Evolutionary conservation across 2,797 vertebrate genomes (phyloP).

Genomic region (Gorsachius magnificus): DNA sequence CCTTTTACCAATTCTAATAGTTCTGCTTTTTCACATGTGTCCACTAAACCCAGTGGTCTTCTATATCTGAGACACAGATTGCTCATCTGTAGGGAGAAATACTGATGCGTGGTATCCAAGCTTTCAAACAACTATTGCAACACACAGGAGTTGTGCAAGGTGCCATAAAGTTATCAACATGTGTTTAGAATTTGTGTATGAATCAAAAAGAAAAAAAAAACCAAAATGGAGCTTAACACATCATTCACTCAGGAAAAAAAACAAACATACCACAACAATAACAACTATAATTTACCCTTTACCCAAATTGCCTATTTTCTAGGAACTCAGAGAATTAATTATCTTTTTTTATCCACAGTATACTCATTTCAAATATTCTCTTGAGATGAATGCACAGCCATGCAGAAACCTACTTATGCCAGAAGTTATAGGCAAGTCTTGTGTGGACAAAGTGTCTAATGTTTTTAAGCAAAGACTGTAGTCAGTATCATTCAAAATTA

Average conservation of each 20-base stretch:
- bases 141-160: not conserved
- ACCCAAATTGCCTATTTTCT: not conserved
- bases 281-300: not conserved
- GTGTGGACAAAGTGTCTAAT: not conserved
- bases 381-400: not conserved
- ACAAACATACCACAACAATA: not conserved
- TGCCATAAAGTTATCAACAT: not conserved
- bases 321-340: not conserved
- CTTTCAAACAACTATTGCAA: not conserved
- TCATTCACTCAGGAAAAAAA: not conserved
- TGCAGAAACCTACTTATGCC: not conserved
- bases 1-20: not conserved
- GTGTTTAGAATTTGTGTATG: not conserved
- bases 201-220: not conserved
- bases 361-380: not conserved
- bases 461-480: not conserved
- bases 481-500: not conserved
- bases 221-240: not conserved
- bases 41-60: not conserved
- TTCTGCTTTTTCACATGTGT: not conserved
- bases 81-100: not conserved
- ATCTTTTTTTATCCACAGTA: not conserved
- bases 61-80: not conserved
- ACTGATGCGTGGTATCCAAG: not conserved
- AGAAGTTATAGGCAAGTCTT: not conserved